phyloP scores from a whole-genome alignment of 2,888 invertebrate genomes.

The Phasia obesa region DNA sequence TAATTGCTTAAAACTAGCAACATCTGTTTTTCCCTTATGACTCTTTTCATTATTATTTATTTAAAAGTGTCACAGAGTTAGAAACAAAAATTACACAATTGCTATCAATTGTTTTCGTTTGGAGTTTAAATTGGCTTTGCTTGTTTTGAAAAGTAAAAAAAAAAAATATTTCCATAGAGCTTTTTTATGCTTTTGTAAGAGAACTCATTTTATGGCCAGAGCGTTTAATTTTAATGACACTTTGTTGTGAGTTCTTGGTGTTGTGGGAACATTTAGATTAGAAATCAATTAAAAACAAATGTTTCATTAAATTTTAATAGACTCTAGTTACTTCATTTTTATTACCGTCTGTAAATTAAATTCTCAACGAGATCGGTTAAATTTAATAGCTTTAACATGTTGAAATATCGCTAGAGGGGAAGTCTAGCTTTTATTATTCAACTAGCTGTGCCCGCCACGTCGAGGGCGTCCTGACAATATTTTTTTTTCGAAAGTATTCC shows the following conservation, averaged over 20 bases:
- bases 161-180: not conserved
- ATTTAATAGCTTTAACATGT: not conserved
- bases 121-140: not conserved
- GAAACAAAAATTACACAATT: conserved; percentile 6
- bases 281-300: conserved; percentile 6
- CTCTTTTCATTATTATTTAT: not conserved
- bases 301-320: not conserved
- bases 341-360: not conserved
- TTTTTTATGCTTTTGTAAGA: not conserved
- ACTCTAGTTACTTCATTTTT: conserved; percentile 9
- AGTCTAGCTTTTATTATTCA: too few relatives aligned
- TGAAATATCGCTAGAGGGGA: too few relatives aligned
- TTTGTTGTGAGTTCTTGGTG: not conserved
- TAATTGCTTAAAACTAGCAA: conserved; percentile 8
- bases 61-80: conserved; percentile 30
- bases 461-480: too few relatives aligned
- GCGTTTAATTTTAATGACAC: conserved; percentile 4
- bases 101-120: not conserved
- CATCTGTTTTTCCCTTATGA: conserved; percentile 22
- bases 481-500: too few relatives aligned
- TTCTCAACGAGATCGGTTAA: too few relatives aligned
- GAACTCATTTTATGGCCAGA: not conserved
- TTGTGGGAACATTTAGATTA: conserved; percentile 8
- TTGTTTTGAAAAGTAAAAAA: not conserved
- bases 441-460: too few relatives aligned